These are phyloP conservation scores for Lottia gigantea DNA, from an alignment of 2,888 invertebrate species.

Conservation along the genomic window DNA sequence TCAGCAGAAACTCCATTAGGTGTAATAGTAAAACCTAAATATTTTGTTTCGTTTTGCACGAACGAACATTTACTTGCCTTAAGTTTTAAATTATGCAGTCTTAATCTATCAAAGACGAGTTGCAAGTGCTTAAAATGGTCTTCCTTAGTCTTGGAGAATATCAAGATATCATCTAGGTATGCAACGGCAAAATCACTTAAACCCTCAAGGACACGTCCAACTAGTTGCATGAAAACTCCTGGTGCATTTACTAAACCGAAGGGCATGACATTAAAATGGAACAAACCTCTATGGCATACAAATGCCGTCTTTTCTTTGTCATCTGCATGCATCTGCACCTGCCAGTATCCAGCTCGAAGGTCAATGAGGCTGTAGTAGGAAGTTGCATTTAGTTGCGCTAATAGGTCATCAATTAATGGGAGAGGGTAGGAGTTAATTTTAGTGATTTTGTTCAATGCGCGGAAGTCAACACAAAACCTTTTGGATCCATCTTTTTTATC, in stretches of 20 bases:
- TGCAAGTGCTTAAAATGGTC: constrained; percentile 30
- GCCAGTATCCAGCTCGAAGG: constrained; percentile 29
- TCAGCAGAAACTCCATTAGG: constrained; percentile 28
- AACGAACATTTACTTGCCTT: constrained; percentile 32
- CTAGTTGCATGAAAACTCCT: constrained; percentile 22
- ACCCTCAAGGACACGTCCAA: constrained; percentile 27
- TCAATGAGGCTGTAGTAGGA: constrained; percentile 26
- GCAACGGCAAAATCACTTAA: constrained; percentile 23
- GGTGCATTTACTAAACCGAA: constrained; percentile 30
- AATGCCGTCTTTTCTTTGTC: constrained; percentile 33
- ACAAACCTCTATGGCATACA: constrained; percentile 26
- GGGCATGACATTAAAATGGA: constrained; percentile 29
- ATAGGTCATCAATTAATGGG: constrained; percentile 28
- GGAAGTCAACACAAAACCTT: constrained; percentile 2
- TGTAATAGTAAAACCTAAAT: constrained; percentile 25
- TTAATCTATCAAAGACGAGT: constrained; percentile 24
- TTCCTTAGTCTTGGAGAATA: constrained; percentile 24
- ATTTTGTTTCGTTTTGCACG: constrained; percentile 23
- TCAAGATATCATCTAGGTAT: constrained; percentile 32
- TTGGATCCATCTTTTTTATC: constrained; percentile 24
- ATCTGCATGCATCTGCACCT: constrained; percentile 24
- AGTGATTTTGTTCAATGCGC: constrained; percentile 21
- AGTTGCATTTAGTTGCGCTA: constrained; percentile 25
- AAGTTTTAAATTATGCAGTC: constrained; percentile 22
- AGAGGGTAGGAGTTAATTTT: constrained; percentile 25